Evolutionary conservation across 1,140 invertebrate genomes (phyloP), one percentile per base, ranked within the genome.

Genomic region (Cepaea nemoralis): DNA sequence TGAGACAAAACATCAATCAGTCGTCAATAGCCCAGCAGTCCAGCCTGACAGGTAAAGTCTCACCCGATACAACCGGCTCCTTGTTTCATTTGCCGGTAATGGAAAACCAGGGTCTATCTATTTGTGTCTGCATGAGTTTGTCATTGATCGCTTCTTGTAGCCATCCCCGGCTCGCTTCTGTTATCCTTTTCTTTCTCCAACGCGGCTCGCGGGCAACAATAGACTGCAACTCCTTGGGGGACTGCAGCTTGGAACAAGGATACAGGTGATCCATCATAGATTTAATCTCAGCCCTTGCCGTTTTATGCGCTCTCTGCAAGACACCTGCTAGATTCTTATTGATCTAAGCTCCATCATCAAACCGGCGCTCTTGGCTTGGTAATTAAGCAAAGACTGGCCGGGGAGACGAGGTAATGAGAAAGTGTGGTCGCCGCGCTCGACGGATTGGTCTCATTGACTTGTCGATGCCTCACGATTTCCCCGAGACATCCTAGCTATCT

Each of bases 181-280:
- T 48, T 22, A 35, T 45, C 39, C n/a, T 12, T 75, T 75, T 37
- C 75, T n/a, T 27, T 59, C 42, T 66, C 75, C 63, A 77, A 63
- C 75, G 39, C 48, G 22, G 31, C n/a, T 66, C n/a, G 12, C n/a
- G n/a, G 55, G 75, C 31, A 39, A 63, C 50, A 66, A 77, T 45
- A 16, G 31, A 31, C 3, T 8, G 35, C 55, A 39, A 63, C 55
- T 66, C 75, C 75, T 33, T 66, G 22, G 50, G 75, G 75, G n/a
- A 50, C 75, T n/a, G 75, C 33, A 77, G 33, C 75, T 39, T 0
- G 16, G 75, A 77, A 77, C 75, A 77, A 77, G 75, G 66, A 77
- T 35, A 40, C 14, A 55, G 75, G 75, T 77, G 75, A 77, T 77
- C 55, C 75, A 77, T 77, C 75, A 63, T 66, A 40, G 75, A 33